Evolutionary conservation across 2,888 invertebrate species (phyloP), one percentile per base, ranked within the genome.

Genomic region (Chaitophorus viminalis): DNA sequence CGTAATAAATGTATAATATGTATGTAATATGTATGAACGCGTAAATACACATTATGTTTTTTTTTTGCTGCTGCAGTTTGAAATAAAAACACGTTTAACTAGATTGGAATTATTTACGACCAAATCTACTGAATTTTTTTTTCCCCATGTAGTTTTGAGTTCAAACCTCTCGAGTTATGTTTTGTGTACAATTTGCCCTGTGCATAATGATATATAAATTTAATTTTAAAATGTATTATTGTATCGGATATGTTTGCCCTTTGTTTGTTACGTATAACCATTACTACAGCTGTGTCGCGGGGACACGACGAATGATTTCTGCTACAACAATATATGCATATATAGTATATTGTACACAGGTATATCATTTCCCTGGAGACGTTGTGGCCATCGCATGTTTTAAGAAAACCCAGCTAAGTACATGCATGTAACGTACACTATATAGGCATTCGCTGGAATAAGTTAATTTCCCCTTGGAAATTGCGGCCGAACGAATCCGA

Each of bases 81-180:
- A 39, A 79, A 36, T 39, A 60, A 65, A 79, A 65, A 79, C 79
- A 79, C 65, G 79, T 79, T 79, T 79, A 79, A 65, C 79, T 79
- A 79, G 79, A 79, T 68, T 79, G 79, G 65, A 29, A 65, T 65
- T 79, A 65, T 79, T 79, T 79, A 79, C 65, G 60, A 65, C 36
- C 65, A 65, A 70, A 70, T 70, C 70, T 29, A 31, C 31, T 70
- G 70, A 14, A 8, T 25, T 29, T 29, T 77, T 76, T 77, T 77
- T 52, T 18, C 76, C n/a, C 46, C 31, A 52, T 31, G 17, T 31
- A 31, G 77, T 54, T 77, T 52, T 31, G 77, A 29, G 46, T 52
- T 52, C 54, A 25, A 78, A 54, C 54, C 33, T 60, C 54, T 52
- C 60, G 60, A 60, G 60, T 25, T 60, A 25, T 60, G 25, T 60